These are phyloP conservation scores for Murina feae DNA, from an alignment of 2,113 vertebrate genomes.

Conservation along the genomic window DNA sequence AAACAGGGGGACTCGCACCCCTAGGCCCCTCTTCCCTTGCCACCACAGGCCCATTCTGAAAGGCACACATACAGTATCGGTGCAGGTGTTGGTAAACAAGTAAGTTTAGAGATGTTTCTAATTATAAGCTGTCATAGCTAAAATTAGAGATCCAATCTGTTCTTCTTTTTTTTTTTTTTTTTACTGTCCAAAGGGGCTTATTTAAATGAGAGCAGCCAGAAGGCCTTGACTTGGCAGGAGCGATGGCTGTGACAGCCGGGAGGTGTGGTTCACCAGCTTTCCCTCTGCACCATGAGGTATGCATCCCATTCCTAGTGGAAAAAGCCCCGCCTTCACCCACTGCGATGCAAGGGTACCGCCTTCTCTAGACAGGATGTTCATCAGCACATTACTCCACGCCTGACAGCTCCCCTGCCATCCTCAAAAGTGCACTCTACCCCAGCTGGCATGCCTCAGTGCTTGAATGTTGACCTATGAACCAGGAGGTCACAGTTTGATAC, in stretches of 20 bases:
- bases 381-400: not conserved
- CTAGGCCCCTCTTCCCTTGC: fast-evolving
- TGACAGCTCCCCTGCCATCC: not conserved
- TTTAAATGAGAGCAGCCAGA: slow-evolving; percentile 63
- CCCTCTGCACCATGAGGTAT: not conserved
- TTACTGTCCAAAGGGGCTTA: slow-evolving; percentile 65
- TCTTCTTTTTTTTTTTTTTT: not conserved
- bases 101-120: slow-evolving; percentile 80
- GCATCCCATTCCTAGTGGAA: not conserved
- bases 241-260: not conserved
- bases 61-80: slow-evolving; percentile 60
- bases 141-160: slow-evolving; percentile 78
- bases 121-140: slow-evolving; percentile 77
- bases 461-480: not conserved
- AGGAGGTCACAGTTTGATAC: not conserved
- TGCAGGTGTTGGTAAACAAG: slow-evolving; percentile 83
- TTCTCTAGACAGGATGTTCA: not conserved
- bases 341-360: not conserved
- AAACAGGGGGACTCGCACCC: slow-evolving; percentile 43
- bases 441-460: not conserved
- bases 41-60: slow-evolving; percentile 55
- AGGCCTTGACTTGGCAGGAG: slow-evolving; percentile 38
- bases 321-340: slow-evolving; percentile 15
- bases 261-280: not conserved
- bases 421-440: slow-evolving; percentile 41